phyloP scores from a whole-genome alignment of 2,113 vertebrate species.

The Phyllostomus discolor region DNA sequence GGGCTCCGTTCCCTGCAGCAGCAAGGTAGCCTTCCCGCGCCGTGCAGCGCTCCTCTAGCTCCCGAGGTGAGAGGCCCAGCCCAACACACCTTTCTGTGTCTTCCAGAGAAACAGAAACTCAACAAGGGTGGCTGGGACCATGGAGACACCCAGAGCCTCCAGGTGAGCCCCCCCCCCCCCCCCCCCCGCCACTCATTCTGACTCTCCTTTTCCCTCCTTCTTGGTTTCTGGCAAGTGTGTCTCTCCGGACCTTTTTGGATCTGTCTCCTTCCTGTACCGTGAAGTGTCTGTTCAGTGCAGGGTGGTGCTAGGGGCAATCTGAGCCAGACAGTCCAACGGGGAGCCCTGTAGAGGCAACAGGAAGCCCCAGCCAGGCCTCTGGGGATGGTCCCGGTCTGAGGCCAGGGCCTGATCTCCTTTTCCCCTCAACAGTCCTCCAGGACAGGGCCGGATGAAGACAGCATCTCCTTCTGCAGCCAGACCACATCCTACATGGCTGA shows the following conservation, averaged over 20 bases:
- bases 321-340: background rate
- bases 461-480: slow-evolving; percentile 82
- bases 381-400: background rate
- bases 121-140: slow-evolving; percentile 85
- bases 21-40: slow-evolving; percentile 82
- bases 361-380: background rate
- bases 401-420: rapidly evolving
- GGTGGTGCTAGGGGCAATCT: background rate
- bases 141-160: slow-evolving; percentile 88
- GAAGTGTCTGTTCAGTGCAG: background rate
- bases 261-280: background rate
- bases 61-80: background rate
- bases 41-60: background rate
- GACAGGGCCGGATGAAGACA: slow-evolving; percentile 80
- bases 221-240: background rate
- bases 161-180: slow-evolving; percentile 75
- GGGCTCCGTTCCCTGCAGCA: slow-evolving; percentile 92
- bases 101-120: slow-evolving; percentile 86
- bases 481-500: slow-evolving; percentile 76
- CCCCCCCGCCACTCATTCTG: background rate
- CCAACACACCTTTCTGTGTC: background rate
- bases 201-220: background rate
- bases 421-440: slow-evolving; percentile 80
- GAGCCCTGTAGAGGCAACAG: background rate
- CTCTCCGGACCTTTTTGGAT: slow-evolving; percentile 10